Conservation (phyloP, 2,888 invertebrate species). For the Bembecia ichneumoniformis region DNA sequence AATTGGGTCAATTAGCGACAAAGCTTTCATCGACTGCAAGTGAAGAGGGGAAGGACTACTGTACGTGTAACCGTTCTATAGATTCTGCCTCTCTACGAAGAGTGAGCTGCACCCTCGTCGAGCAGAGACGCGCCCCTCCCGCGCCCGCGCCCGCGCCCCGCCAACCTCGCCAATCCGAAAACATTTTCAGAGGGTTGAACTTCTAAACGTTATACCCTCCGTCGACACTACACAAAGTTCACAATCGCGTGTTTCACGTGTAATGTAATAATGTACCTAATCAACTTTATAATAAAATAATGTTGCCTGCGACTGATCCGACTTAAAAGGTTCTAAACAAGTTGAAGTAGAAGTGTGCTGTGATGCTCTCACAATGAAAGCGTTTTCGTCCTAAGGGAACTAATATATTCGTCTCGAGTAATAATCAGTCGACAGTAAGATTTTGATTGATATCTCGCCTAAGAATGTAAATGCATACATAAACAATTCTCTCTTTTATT, state of each 20-base stretch:
- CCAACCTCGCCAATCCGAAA: constrained; percentile 10
- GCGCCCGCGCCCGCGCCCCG: constrained; percentile 20
- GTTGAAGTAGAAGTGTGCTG: no score
- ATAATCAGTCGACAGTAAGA: constrained; percentile 13
- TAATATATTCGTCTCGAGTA: background rate
- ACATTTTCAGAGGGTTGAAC: constrained; percentile 4
- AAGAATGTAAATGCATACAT: constrained; percentile 6
- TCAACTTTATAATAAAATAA: constrained; percentile 30
- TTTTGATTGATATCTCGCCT: constrained; percentile 27
- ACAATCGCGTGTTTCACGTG: constrained; percentile 7
- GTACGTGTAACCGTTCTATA: constrained; percentile 36
- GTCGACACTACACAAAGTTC: constrained; percentile 20
- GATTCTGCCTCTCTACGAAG: constrained; percentile 31
- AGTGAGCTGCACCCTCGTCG: constrained; percentile 42
- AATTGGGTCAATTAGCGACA: constrained; percentile 63
- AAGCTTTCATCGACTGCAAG: constrained; percentile 36
- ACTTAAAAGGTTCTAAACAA: constrained; percentile 35
- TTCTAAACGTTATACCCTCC: constrained; percentile 1
- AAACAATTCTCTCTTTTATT: constrained; percentile 12
- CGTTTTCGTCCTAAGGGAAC: background rate
- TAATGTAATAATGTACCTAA: constrained; percentile 12
- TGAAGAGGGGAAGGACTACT: constrained; percentile 32
- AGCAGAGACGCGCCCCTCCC: constrained; percentile 29
- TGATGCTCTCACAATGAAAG: constrained; percentile 31
- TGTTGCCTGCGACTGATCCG: constrained; percentile 37